Evolutionary conservation across 2,113 vertebrate species (phyloP).

Genomic region (Taxidea taxus): DNA sequence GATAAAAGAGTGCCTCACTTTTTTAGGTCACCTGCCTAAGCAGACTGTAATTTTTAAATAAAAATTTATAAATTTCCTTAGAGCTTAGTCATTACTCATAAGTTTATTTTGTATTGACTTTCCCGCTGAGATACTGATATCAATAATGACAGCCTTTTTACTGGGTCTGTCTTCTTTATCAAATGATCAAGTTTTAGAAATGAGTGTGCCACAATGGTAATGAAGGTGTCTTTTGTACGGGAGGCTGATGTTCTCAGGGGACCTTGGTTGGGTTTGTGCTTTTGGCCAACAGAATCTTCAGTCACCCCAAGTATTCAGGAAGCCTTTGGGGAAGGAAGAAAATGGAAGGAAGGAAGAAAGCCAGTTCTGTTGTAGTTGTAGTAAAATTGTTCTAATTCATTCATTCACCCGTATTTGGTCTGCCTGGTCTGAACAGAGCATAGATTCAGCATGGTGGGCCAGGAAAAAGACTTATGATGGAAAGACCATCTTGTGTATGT

Average conservation of each 20-base stretch:
- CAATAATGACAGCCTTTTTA: not conserved
- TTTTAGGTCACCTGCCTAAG: not conserved
- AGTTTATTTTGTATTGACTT: not conserved
- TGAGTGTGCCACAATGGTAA: accelerated
- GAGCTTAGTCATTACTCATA: not conserved
- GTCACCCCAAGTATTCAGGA: not conserved
- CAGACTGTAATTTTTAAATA: not conserved
- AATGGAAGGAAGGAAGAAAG: not conserved
- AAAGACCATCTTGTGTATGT: not conserved
- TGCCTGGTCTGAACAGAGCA: not conserved
- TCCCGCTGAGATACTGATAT: not conserved
- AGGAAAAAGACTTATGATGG: not conserved
- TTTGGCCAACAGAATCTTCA: not conserved
- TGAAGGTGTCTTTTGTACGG: not conserved
- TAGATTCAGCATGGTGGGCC: not conserved
- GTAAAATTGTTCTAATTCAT: not conserved
- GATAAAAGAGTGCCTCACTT: not conserved
- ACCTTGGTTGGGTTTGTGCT: not conserved
- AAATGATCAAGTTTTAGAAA: not conserved
- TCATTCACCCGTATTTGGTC: no score
- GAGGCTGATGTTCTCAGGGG: not conserved
- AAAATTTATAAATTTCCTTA: not conserved
- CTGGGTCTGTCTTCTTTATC: not conserved
- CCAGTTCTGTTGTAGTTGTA: not conserved
- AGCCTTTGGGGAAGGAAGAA: not conserved